Evolutionary conservation across 1,140 invertebrate species (phyloP), one percentile per base, ranked within the genome.

Genomic region (Drusus annulatus): DNA sequence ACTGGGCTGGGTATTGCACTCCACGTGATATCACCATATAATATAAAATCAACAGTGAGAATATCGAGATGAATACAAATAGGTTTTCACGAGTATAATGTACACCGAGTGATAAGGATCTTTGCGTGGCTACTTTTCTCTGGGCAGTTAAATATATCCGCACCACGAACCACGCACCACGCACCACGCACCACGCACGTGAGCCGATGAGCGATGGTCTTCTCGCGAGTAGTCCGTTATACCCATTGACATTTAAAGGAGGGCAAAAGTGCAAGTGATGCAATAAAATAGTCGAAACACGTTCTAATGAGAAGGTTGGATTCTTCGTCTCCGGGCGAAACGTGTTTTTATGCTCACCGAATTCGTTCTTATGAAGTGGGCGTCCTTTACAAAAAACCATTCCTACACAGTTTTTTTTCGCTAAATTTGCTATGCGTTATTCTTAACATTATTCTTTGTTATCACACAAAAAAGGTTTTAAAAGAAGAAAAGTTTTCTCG

Each of bases 261-360:
- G 16, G 56, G 56, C 56, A 23, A 60, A 8, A 60, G 56, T 60
- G 56, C 7, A 60, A 60, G 56, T 60, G 56, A 60, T 2, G 56
- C 17, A 17, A 60, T 8, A 60, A 60, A 60, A 60, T 23, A 8
- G 25, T 21, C 17, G 19, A 60, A 60, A 21, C 56, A 60, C 56
- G 19, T 60, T 60, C 56, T 60, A 60, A 60, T 60, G 23, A 60
- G 56, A 60, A 60, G 56, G 56, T 60, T 23, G 56, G 56, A 60
- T 60, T 60, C 56, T 15, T 60, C 36, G 36, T 19, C 56, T 7
- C 3, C 56, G 17, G 56, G 56, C 56, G 56, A 60, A 23, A 60
- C 56, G 23, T 23, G 7, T 17, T 60, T 21, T 60, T 19, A 21
- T 60, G 19, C 8, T 60, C 3, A 60, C 17, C 19, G 17, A 60